Base-by-base conservation (phyloP, 2,888 invertebrate genomes). In the Drosophila tanythrix region DNA sequence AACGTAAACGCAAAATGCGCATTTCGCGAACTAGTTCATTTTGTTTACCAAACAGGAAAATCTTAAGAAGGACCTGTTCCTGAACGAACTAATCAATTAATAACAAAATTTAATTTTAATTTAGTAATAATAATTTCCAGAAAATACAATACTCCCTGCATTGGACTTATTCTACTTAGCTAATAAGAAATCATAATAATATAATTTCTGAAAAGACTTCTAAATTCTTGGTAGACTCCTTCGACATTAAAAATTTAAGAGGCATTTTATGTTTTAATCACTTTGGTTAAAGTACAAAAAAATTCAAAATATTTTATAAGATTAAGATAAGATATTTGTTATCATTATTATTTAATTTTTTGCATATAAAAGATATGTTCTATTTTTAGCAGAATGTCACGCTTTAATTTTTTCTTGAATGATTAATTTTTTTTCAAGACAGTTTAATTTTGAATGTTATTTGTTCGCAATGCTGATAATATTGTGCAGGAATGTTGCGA, bases 1-100 rank as follows among this genome's bases (percentile, higher is more conserved):
- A 51, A 68, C 67, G 69, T 66, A 51, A 68, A 53, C 68, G 60
- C 60, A 51, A 50, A 67, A 35, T 58, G 68, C 11, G 53, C 38
- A 29, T 38, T 46, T n/a, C 35, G 2, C 3, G 35, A 52, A 29
- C 15, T 55, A 25, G 56, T 43, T 68, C 50, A 58, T 48, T 2
- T 15, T 25, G 25, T 25, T 27, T 8, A 63, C 51, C 59, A 58
- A 59, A 46, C 11, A 27, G 50, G 50, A 56, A 55, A 36, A 36
- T 6, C 15, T 13, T 27, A 13, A 50, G 33, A 13, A 27, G 18
- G 15, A 21, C 10, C 18, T 5, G 5, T 10, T 5, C 5, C 15
- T 46, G 7, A 40, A n/a, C 25, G 25, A 46, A 46, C 25, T 25
- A 3, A 27, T 11, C 7, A 36, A 13, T 21, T 43, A 43, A 46